phyloP scores from a whole-genome alignment of 2,888 invertebrate genomes.

The Chaetoderma sp. region DNA sequence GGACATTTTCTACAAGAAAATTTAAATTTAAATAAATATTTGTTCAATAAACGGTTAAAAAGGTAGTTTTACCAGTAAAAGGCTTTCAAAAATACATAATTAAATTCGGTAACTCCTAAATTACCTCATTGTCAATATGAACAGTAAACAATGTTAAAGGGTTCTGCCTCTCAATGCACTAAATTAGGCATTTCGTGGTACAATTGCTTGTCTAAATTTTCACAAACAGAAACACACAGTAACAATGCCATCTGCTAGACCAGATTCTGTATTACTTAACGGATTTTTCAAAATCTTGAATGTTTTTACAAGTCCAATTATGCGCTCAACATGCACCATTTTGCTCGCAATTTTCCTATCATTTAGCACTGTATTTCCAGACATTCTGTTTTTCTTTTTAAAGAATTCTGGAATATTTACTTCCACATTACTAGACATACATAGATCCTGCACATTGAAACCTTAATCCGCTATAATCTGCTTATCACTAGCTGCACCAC shows the following conservation, averaged over 20 bases:
- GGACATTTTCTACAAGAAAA: no score
- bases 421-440: background rate
- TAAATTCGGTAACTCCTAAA: no score
- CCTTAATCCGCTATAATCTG: conserved; percentile 21
- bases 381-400: conserved; percentile 11
- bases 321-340: conserved; percentile 15
- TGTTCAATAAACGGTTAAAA: no score
- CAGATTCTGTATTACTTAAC: conserved; percentile 10
- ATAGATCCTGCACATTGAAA: conserved; percentile 18
- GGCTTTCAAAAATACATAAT: no score
- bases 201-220: conserved; percentile 3
- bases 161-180: background rate
- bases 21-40: no score
- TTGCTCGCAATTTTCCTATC: conserved; percentile 20
- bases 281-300: conserved; percentile 4
- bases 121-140: no score
- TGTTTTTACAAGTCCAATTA: conserved; percentile 14
- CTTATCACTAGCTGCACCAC: conserved; percentile 27
- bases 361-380: background rate
- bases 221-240: background rate
- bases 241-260: background rate
- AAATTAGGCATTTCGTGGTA: conserved; percentile 1
- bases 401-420: conserved; percentile 15
- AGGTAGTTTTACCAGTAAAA: no score
- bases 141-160: no score